phyloP scores from a whole-genome alignment of 2,888 invertebrate genomes.

The Drosophila limbata region DNA sequence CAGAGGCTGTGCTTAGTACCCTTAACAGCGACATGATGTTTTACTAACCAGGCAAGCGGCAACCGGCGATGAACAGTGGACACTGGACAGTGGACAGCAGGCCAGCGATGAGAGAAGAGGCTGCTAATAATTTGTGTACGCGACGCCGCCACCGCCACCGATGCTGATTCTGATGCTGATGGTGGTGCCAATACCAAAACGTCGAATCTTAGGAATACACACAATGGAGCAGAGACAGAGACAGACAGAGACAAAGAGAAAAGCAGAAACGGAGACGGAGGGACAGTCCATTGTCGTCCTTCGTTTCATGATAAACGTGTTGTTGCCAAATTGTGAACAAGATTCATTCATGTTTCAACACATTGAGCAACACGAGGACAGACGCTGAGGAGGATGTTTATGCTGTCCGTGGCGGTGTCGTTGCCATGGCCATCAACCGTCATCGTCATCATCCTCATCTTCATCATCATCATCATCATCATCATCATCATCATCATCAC shows the following conservation, averaged over 20 bases:
- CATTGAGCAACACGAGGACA: conserved; percentile 72
- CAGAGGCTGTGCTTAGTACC: conserved; percentile 77
- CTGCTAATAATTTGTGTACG: conserved; percentile 80
- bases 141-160: conserved; percentile 64
- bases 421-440: conserved; percentile 55
- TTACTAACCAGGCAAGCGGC: conserved; percentile 79
- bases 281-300: conserved; percentile 60
- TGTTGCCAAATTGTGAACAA: conserved; percentile 83
- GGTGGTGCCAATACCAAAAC: conserved; percentile 19
- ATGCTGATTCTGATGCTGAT: conserved; percentile 7
- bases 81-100: conserved; percentile 24
- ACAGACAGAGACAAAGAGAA: conserved; percentile 28
- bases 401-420: conserved; percentile 40
- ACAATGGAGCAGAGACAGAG: conserved; percentile 31
- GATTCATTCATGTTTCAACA: conserved; percentile 84
- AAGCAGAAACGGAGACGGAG: conserved; percentile 1
- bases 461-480: conserved; percentile 17
- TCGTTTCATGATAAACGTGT: conserved; percentile 80
- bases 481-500: conserved; percentile 10
- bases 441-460: neutral
- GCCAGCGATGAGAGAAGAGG: conserved; percentile 41
- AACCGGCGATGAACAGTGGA: conserved; percentile 29
- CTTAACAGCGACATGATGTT: conserved; percentile 82
- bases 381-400: conserved; percentile 18
- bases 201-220: conserved; percentile 26